Evolutionary conservation across 2,888 invertebrate genomes (phyloP).

Genomic region (Netelia melanura): DNA sequence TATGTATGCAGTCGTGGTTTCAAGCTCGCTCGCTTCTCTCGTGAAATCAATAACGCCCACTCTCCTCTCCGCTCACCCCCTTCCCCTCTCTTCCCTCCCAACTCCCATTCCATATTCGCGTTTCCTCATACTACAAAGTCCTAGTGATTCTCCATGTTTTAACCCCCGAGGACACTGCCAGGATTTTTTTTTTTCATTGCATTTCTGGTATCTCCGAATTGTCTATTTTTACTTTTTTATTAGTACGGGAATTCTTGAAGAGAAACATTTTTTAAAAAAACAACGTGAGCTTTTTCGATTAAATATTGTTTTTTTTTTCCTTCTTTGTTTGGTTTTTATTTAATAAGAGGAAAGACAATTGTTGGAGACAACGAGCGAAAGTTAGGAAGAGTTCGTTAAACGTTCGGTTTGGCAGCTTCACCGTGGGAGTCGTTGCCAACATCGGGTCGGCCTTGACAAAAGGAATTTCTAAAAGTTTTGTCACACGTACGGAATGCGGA

Average conservation of each 20-base stretch:
- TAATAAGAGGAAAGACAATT: background rate
- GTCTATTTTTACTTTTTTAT: background rate
- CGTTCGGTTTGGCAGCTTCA: conserved; percentile 61
- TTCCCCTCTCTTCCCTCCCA: background rate
- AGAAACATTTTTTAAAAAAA: too few species aligned
- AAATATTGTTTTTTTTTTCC: background rate
- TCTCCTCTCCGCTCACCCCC: conserved; percentile 32
- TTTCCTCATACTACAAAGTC: conserved; percentile 32
- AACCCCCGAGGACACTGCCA: background rate
- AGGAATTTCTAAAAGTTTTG: conserved; percentile 6
- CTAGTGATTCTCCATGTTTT: background rate
- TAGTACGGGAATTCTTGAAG: background rate
- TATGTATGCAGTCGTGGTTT: conserved; percentile 43
- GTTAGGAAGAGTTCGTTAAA: conserved; percentile 49
- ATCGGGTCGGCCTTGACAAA: conserved; percentile 46
- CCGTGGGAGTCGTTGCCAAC: conserved; percentile 46
- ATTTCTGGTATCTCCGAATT: background rate
- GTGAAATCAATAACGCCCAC: conserved; percentile 68
- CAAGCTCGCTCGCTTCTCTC: conserved; percentile 53
- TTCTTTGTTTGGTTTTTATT: background rate
- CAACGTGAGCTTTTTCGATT: background rate
- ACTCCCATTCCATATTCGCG: conserved; percentile 3
- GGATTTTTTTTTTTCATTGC: background rate
- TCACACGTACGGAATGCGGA: background rate
- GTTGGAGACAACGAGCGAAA: conserved; percentile 2